Conservation (phyloP, 37 sponge, comb jelly and placozoan species). For the Amphimedon queenslandica region DNA sequence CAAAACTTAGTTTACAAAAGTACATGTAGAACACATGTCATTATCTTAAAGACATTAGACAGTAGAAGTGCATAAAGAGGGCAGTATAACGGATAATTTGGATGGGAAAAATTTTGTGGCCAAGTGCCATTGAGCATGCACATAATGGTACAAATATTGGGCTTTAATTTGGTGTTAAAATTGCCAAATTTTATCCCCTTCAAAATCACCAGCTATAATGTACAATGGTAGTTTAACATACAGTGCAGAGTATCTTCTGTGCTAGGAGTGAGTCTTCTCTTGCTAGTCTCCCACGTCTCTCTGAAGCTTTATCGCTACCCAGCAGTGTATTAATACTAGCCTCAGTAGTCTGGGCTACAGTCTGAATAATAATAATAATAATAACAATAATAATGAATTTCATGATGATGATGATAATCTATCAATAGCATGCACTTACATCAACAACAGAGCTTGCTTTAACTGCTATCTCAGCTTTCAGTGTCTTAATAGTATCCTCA, state of each 20-base stretch:
- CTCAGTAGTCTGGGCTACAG: background rate
- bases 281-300: background rate
- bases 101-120: too few species aligned
- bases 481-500: slow-evolving; percentile 46
- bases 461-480: slow-evolving; percentile 63
- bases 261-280: background rate
- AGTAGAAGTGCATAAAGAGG: too few species aligned
- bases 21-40: too few species aligned
- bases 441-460: slow-evolving; percentile 47
- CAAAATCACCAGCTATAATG: too few species aligned
- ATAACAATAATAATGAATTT: background rate
- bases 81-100: too few species aligned
- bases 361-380: background rate
- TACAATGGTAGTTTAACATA: background rate
- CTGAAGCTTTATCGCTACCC: background rate
- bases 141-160: too few species aligned
- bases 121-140: too few species aligned
- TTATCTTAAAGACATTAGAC: too few species aligned
- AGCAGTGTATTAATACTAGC: background rate
- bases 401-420: too few species aligned
- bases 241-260: background rate
- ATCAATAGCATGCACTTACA: slow-evolving; percentile 8
- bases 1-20: too few species aligned
- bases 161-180: too few species aligned
- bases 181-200: too few species aligned